Conservation (phyloP, 2,113 vertebrate genomes). For the Blennius ocellaris region DNA sequence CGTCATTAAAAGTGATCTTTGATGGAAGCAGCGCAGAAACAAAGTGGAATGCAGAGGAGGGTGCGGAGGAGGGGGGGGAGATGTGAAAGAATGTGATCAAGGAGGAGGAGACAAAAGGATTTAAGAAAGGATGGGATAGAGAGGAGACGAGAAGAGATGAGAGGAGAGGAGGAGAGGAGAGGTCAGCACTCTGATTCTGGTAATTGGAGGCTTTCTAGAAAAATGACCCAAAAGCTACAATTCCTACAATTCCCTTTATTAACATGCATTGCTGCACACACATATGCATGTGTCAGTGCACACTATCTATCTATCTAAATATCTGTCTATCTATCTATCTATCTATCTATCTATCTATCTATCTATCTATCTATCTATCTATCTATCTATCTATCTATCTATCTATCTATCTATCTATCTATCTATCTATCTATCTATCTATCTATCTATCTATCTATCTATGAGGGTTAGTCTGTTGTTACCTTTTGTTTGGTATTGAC, state of each 20-base stretch:
- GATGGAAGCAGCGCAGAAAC: slow-evolving; percentile 24
- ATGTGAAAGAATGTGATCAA: slow-evolving; percentile 6
- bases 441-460: no score
- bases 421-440: no score
- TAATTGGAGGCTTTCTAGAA: slow-evolving; percentile 73
- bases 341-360: no score
- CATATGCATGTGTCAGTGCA: no score
- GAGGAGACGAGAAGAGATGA: neutral
- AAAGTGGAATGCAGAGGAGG: slow-evolving; percentile 2
- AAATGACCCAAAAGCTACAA: slow-evolving; percentile 66
- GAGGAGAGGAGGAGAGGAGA: slow-evolving; percentile 14
- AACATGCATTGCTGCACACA: no score
- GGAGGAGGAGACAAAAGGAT: neutral
- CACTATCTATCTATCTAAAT: no score
- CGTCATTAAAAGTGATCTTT: slow-evolving; percentile 52
- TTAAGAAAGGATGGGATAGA: neutral
- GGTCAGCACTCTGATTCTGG: slow-evolving; percentile 52
- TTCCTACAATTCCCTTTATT: slow-evolving; percentile 34
- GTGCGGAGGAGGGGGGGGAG: slow-evolving; percentile 2
- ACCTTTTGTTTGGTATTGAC: no score
- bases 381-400: no score
- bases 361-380: no score
- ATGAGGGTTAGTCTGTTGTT: no score
- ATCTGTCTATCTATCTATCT: no score
- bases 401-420: no score